A percentile compares a stretch with the other conserved stretches of the same genome.
Conservation (phyloP, 2,797 vertebrate genomes). For the Helostoma temminkii region DNA sequence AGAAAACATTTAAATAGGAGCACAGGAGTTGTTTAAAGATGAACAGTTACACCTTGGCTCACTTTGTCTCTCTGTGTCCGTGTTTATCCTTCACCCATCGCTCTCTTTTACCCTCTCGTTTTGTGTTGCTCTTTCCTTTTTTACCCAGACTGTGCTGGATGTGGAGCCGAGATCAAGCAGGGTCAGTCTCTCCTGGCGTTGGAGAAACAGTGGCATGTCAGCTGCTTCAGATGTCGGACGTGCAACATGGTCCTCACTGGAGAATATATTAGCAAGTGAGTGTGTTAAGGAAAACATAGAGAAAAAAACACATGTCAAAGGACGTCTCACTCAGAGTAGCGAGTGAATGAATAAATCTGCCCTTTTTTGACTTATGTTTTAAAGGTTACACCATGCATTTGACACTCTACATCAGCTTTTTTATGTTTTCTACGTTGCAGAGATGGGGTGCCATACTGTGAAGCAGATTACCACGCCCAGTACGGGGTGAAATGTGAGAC, state of each 20-base stretch:
- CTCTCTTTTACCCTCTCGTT: background rate
- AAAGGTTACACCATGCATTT: background rate
- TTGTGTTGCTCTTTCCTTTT: constrained; percentile 4
- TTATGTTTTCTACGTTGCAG: constrained; percentile 77
- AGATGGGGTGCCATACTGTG: constrained; percentile 96
- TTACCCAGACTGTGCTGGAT: constrained; percentile 92
- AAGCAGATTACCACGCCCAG: constrained; percentile 97
- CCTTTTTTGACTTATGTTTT: background rate
- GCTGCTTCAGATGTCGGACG: constrained; percentile 98
- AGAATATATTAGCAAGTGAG: constrained; percentile 99
- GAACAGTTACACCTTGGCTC: constrained; percentile 13
- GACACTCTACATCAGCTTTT: background rate
- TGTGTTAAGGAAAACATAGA: constrained; percentile 1
- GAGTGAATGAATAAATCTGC: background rate
- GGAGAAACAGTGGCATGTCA: constrained; percentile 99
- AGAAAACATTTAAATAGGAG: constrained; percentile 22
- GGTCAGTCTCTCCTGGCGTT: constrained; percentile 96
- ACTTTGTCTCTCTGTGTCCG: constrained; percentile 13
- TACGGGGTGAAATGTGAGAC: constrained; percentile 98
- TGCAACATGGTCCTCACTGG: constrained; percentile 95
- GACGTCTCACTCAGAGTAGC: background rate
- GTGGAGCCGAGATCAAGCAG: constrained; percentile 96
- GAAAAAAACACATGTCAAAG: background rate
- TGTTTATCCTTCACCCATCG: background rate
- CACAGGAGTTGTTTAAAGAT: constrained; percentile 42